Percentiles rank a stretch among this genome's conserved stretches.
phyloP scores from a whole-genome alignment of 92 coral and sea anemone genomes.

The Pocillopora grandis region DNA sequence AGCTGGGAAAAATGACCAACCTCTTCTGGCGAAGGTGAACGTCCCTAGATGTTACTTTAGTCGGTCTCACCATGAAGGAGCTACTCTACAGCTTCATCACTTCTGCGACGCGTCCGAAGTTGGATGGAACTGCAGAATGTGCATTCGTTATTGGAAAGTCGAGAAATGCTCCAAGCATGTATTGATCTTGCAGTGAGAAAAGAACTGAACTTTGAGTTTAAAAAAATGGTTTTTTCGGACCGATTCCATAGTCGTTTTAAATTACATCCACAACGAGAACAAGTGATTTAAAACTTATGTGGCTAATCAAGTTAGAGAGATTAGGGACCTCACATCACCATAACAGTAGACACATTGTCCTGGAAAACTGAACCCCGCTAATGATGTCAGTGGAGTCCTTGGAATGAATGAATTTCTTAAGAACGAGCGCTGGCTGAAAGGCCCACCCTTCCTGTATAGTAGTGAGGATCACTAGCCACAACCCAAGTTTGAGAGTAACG shows the following conservation, averaged over 20 bases:
- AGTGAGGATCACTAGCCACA: not conserved
- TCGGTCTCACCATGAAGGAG: slow-evolving; percentile 29
- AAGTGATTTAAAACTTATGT: slow-evolving; percentile 70
- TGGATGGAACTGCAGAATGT: slow-evolving; percentile 66
- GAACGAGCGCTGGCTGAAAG: slow-evolving; percentile 57
- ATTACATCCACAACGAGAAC: slow-evolving; percentile 60
- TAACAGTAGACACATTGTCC: slow-evolving; percentile 73
- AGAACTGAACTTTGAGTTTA: no score
- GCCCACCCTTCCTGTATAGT: slow-evolving; percentile 54
- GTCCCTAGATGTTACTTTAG: slow-evolving; percentile 47
- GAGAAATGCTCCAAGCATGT: slow-evolving; percentile 51
- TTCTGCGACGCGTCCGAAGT: slow-evolving; percentile 55
- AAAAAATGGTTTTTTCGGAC: no score
- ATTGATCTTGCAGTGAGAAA: no score
- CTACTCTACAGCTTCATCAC: slow-evolving; percentile 47
- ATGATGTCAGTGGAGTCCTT: slow-evolving; percentile 65
- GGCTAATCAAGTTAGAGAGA: slow-evolving; percentile 63
- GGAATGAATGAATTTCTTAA: slow-evolving; percentile 13
- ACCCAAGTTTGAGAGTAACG: no score
- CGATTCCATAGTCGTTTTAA: slow-evolving; percentile 32
- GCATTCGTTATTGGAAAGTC: slow-evolving; percentile 69
- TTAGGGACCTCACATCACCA: slow-evolving; percentile 51
- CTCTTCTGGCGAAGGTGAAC: slow-evolving; percentile 16
- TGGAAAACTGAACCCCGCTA: slow-evolving; percentile 62
- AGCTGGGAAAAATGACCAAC: slow-evolving; percentile 37